Percentiles rank a stretch among this genome's conserved stretches.
These are phyloP conservation scores for Nemapogon koenigi DNA, from an alignment of 2,888 invertebrate genomes.

Conservation along the genomic window DNA sequence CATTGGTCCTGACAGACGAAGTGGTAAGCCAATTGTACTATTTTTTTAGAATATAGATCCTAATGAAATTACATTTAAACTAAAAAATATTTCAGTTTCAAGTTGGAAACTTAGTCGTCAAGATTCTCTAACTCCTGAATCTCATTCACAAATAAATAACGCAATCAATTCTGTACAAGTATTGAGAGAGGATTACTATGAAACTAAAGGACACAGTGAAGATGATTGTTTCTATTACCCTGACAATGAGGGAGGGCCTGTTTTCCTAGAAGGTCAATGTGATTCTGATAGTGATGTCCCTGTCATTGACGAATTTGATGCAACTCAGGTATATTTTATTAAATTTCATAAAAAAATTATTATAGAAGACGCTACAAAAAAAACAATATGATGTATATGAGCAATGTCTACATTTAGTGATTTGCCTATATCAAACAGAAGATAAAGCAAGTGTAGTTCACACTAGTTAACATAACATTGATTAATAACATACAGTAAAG, in stretches of 20 bases:
- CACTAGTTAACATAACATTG: too few relatives aligned
- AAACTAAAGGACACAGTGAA: conserved; percentile 28
- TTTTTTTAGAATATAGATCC: not conserved
- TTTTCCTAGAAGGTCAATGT: conserved; percentile 36
- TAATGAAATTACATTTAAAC: conserved; percentile 1
- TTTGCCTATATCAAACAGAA: too few relatives aligned
- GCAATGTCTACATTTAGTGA: too few relatives aligned
- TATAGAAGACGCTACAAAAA: too few relatives aligned
- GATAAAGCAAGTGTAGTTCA: too few relatives aligned
- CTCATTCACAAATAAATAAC: conserved; percentile 22
- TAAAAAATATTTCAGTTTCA: conserved; percentile 24
- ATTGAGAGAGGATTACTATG: conserved; percentile 31
- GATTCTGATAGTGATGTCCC: conserved; percentile 16
- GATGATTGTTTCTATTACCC: conserved; percentile 46
- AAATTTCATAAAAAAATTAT: too few relatives aligned
- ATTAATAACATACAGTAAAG: too few relatives aligned
- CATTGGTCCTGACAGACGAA: conserved; percentile 12
- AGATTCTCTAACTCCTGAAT: conserved; percentile 19
- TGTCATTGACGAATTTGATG: conserved; percentile 28
- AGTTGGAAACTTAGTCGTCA: conserved; percentile 42
- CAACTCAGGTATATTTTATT: conserved; percentile 27
- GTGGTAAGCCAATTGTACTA: conserved; percentile 14
- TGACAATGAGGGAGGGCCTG: conserved; percentile 39
- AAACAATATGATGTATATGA: too few relatives aligned
- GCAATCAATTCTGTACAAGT: conserved; percentile 29